phyloP scores from a whole-genome alignment of 2,888 invertebrate genomes.

The Eristalis tenax region DNA sequence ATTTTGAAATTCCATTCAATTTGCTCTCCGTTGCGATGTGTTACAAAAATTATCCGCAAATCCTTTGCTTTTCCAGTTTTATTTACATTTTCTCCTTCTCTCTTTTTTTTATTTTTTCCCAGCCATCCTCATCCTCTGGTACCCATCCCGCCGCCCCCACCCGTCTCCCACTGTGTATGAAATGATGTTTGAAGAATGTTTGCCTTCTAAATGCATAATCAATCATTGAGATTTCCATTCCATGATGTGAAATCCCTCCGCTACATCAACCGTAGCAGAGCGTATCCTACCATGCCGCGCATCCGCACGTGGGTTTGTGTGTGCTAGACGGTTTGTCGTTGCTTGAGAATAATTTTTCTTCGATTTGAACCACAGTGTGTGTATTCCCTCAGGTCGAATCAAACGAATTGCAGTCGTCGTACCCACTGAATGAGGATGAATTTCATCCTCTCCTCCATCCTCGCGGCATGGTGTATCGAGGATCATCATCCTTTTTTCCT shows the following conservation, averaged over 20 bases:
- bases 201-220: slow-evolving; percentile 77
- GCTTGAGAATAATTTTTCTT: neutral
- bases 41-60: slow-evolving; percentile 25
- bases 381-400: neutral
- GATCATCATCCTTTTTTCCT: slow-evolving; percentile 2
- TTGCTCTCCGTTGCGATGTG: slow-evolving; percentile 11
- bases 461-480: slow-evolving; percentile 10
- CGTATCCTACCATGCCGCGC: slow-evolving; percentile 4
- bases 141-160: neutral
- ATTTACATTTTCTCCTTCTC: neutral
- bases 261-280: slow-evolving; percentile 13
- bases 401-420: slow-evolving; percentile 51
- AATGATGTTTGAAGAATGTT: slow-evolving; percentile 44
- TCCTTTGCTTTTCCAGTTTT: slow-evolving; percentile 28
- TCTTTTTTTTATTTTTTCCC: neutral
- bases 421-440: slow-evolving; percentile 28
- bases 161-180: neutral
- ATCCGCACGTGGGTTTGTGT: too few relatives aligned
- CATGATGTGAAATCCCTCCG: slow-evolving; percentile 47
- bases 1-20: slow-evolving; percentile 27
- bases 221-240: slow-evolving; percentile 77
- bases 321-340: neutral
- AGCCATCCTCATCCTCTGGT: neutral
- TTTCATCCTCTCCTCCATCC: slow-evolving; percentile 12
- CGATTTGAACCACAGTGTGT: neutral